phyloP scores from a whole-genome alignment of 1,140 invertebrate species.

The Chlorops oryzae region DNA sequence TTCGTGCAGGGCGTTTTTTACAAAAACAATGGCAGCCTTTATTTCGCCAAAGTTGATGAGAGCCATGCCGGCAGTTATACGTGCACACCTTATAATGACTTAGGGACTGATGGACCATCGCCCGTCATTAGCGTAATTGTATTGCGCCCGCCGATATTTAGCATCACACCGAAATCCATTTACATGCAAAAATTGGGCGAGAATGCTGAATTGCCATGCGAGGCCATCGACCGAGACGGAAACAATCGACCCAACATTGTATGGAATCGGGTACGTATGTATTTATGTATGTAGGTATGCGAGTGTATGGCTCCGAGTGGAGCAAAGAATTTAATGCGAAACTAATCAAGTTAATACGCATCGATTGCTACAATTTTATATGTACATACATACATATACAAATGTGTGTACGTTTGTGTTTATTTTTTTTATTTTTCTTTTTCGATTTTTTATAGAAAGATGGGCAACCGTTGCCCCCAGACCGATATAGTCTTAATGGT shows the following conservation, averaged over 20 bases:
- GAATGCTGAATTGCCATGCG: constrained; percentile 76
- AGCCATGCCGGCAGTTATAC: constrained; percentile 74
- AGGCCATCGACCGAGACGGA: constrained; percentile 63
- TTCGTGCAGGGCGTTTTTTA: constrained; percentile 66
- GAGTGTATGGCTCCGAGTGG: too few species aligned
- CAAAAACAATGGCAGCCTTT: constrained; percentile 80
- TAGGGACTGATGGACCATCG: constrained; percentile 80
- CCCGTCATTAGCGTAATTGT: constrained; percentile 83
- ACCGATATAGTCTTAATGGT: constrained; percentile 62
- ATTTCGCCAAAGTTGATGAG: constrained; percentile 73
- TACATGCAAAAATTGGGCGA: constrained; percentile 78
- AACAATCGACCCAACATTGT: constrained; percentile 70
- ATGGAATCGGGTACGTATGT: constrained; percentile 75
- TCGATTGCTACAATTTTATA: neutral
- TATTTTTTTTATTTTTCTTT: constrained; percentile 1
- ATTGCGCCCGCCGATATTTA: constrained; percentile 74
- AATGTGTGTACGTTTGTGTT: neutral
- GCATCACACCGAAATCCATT: constrained; percentile 67
- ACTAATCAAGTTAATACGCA: too few species aligned
- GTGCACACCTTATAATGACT: constrained; percentile 85
- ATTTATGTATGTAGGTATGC: too few species aligned
- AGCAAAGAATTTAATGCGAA: too few species aligned
- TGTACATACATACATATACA: neutral
- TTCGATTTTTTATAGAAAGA: constrained; percentile 58
- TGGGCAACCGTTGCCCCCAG: constrained; percentile 62